These are phyloP conservation scores for Caiman crocodilus DNA, from an alignment of 2,797 vertebrate genomes.

Conservation along the genomic window DNA sequence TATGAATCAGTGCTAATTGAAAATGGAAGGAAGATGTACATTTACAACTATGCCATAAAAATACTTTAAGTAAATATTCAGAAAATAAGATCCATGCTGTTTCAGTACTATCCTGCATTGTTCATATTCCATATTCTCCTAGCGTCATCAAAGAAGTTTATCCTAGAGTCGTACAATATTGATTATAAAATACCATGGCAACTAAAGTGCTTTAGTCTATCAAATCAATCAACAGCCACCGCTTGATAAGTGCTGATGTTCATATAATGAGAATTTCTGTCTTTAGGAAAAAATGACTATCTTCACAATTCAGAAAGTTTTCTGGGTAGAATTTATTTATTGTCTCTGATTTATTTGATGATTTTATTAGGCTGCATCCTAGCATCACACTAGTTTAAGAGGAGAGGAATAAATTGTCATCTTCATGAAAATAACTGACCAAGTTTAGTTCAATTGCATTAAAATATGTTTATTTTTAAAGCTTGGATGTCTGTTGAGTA, in stretches of 20 bases:
- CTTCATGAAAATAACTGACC: neutral
- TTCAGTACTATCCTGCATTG: neutral
- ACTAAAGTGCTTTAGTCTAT: neutral
- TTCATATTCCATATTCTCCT: neutral
- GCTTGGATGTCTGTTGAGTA: neutral
- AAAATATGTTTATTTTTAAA: neutral
- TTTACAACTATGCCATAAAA: neutral
- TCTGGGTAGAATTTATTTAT: neutral
- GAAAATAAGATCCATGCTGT: neutral
- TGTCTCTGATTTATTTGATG: slow-evolving; percentile 1
- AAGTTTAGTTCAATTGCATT: neutral
- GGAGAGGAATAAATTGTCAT: neutral
- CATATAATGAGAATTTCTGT: neutral
- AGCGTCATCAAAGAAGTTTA: slow-evolving; percentile 9
- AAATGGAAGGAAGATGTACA: neutral
- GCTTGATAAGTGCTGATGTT: neutral
- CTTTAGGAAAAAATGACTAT: neutral
- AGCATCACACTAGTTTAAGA: neutral
- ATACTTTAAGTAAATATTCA: neutral
- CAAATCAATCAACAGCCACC: neutral
- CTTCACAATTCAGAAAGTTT: neutral
- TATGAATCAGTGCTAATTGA: neutral
- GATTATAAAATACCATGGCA: slow-evolving; percentile 5
- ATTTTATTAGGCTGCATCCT: neutral
- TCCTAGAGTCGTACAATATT: neutral